Conservation (phyloP, 2,888 invertebrate species). For the Acronicta leporina region DNA sequence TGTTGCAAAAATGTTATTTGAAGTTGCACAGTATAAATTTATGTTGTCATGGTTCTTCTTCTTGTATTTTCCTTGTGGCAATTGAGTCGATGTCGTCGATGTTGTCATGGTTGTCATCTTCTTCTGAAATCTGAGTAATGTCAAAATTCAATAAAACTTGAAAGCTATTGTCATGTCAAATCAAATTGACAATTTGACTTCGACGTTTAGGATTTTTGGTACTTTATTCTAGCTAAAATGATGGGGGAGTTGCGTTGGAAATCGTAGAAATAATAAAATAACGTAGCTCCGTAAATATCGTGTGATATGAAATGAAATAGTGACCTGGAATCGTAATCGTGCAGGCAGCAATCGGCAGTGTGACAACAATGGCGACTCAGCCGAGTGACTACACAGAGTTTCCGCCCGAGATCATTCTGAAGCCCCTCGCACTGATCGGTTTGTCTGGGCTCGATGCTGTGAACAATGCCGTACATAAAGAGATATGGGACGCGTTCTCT, state of each 20-base stretch:
- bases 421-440: conserved; percentile 96
- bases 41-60: too few species aligned
- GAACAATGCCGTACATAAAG: conserved; percentile 95
- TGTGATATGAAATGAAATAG: conserved; percentile 63
- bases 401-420: conserved; percentile 94
- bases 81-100: too few species aligned
- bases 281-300: conserved; percentile 40
- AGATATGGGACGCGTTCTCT: conserved; percentile 97
- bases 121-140: too few species aligned
- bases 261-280: conserved; percentile 55
- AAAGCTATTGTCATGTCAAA: too few species aligned
- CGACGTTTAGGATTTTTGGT: conserved; percentile 45
- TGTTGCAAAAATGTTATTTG: too few species aligned
- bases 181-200: not conserved
- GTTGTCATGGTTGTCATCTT: too few species aligned
- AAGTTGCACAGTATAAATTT: too few species aligned
- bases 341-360: conserved; percentile 24
- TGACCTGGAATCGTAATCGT: conserved; percentile 17
- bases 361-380: conserved; percentile 84
- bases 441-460: conserved; percentile 96
- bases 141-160: too few species aligned
- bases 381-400: conserved; percentile 91
- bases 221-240: conserved; percentile 47
- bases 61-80: too few species aligned
- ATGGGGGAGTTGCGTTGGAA: conserved; percentile 75